These are phyloP conservation scores for Oncorhynchus clarkii DNA, from an alignment of 2,113 vertebrate species.

Conservation along the genomic window DNA sequence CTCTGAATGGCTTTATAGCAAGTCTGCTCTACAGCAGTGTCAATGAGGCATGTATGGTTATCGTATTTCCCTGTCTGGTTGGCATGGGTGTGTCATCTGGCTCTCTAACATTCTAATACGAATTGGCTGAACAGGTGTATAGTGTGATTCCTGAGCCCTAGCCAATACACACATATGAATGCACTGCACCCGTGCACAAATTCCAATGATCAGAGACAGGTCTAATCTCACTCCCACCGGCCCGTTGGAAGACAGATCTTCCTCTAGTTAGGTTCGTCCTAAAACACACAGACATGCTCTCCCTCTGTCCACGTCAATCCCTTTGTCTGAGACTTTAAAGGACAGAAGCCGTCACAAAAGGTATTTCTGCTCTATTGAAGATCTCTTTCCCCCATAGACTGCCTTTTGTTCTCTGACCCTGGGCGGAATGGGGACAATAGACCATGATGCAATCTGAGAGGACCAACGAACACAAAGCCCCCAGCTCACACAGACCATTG, in stretches of 20 bases:
- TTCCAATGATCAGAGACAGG: constrained; percentile 27
- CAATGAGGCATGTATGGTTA: constrained; percentile 19
- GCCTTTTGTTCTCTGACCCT: constrained; percentile 6
- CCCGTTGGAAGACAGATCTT: constrained; percentile 4
- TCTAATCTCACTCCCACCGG: constrained; percentile 31
- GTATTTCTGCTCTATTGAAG: constrained; percentile 53
- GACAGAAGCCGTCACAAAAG: constrained; percentile 49
- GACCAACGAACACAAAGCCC: constrained; percentile 7
- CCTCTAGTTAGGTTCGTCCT: not conserved
- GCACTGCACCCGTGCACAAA: constrained; percentile 9
- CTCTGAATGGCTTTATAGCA: too few relatives aligned
- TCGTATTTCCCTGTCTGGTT: constrained; percentile 50
- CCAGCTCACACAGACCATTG: not conserved
- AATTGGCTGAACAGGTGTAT: constrained; percentile 28
- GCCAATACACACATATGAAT: constrained; percentile 6
- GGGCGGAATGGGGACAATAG: constrained; percentile 53
- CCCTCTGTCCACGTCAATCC: constrained; percentile 48
- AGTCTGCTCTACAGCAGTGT: too few relatives aligned
- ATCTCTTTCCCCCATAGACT: constrained; percentile 47
- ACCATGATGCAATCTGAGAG: constrained; percentile 44
- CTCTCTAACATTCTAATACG: constrained; percentile 10
- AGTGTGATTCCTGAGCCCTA: constrained; percentile 24
- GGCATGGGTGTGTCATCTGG: constrained; percentile 29
- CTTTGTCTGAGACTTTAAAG: constrained; percentile 60
- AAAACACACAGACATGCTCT: constrained; percentile 38